Evolutionary conservation across 2,888 invertebrate species (phyloP).

Genomic region (Caenorhabditis japonica): DNA sequence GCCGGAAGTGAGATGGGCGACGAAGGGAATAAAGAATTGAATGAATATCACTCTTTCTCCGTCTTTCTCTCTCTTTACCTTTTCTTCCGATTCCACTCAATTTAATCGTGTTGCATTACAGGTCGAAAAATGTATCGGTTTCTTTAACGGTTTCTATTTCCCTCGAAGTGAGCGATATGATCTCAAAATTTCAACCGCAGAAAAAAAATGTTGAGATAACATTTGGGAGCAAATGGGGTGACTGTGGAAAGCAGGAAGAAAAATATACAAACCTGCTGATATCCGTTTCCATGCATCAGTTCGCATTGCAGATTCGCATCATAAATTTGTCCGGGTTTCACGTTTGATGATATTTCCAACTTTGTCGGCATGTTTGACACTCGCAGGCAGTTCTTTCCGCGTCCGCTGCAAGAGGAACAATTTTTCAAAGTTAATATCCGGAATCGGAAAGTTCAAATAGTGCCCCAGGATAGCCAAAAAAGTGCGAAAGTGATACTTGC

Average conservation of each 20-base stretch:
- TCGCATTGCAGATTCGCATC: slow-evolving; percentile 76
- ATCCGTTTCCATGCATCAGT: slow-evolving; percentile 77
- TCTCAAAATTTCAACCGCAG: too few species aligned
- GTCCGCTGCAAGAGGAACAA: slow-evolving; percentile 55
- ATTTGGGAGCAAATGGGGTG: slow-evolving; percentile 36
- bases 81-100: not conserved
- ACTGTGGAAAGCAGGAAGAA: slow-evolving; percentile 41
- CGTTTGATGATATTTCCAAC: slow-evolving; percentile 63
- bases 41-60: slow-evolving; percentile 36
- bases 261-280: slow-evolving; percentile 67
- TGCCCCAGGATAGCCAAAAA: too few species aligned
- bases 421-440: too few species aligned
- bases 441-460: too few species aligned
- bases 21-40: slow-evolving; percentile 30
- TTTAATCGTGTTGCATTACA: slow-evolving; percentile 33
- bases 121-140: slow-evolving; percentile 38
- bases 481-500: not conserved
- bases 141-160: not conserved
- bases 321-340: slow-evolving; percentile 76
- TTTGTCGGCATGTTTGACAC: slow-evolving; percentile 70
- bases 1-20: slow-evolving; percentile 29
- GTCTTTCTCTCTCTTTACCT: not conserved
- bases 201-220: not conserved
- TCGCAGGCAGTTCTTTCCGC: slow-evolving; percentile 74
- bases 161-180: not conserved